Conservation (phyloP, 2,113 vertebrate species). For the Rhea americana region DNA sequence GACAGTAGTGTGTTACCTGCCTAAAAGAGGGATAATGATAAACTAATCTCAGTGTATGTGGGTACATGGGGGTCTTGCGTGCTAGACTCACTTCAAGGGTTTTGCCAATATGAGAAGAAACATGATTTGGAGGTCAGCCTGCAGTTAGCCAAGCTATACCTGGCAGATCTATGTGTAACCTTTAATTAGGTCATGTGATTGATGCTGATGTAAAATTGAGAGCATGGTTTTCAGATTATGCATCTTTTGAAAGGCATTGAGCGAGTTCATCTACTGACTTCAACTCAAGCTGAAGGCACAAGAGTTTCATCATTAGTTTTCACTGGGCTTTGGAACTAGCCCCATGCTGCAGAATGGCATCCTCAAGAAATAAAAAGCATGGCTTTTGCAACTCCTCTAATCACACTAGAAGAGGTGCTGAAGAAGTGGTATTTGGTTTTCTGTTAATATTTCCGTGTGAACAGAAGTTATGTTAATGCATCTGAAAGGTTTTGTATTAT, state of each 20-base stretch:
- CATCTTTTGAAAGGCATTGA: neutral
- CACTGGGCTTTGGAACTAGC: neutral
- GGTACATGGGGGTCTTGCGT: neutral
- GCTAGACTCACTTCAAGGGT: neutral
- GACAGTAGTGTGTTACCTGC: neutral
- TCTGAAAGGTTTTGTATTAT: neutral
- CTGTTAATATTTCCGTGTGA: neutral
- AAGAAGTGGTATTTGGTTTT: neutral
- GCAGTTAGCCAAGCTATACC: fast-evolving
- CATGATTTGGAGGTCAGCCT: neutral
- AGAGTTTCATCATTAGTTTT: neutral
- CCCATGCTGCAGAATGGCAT: fast-evolving
- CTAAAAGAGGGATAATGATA: fast-evolving
- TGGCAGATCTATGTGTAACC: neutral
- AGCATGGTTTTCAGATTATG: neutral
- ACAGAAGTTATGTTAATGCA: neutral
- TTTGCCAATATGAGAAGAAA: neutral
- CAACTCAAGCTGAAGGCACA: conserved; percentile 18
- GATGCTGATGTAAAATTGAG: neutral
- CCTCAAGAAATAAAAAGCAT: neutral
- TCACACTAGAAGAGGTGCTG: neutral
- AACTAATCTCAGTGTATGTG: neutral
- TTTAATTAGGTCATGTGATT: neutral
- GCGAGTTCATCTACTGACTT: neutral
- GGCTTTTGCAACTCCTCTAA: neutral